A percentile compares a stretch with the other conserved stretches of the same genome.
These are phyloP conservation scores for Gobionotothen gibberifrons DNA, from an alignment of 2,797 vertebrate genomes.

Conservation along the genomic window DNA sequence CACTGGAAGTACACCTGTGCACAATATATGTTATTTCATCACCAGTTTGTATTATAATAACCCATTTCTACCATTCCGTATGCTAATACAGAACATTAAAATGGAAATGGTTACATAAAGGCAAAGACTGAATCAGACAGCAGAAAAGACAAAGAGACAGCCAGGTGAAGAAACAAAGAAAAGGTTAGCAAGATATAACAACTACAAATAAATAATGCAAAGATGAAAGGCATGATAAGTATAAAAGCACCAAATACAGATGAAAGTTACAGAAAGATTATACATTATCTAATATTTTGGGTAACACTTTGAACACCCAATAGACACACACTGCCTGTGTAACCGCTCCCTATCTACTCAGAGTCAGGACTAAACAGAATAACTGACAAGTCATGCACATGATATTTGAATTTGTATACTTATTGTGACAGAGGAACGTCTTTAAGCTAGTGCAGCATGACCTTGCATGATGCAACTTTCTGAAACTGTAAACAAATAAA, in stretches of 20 bases:
- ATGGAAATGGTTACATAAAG: slow-evolving; percentile 2
- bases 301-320: not conserved
- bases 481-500: not conserved
- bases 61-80: too few species aligned
- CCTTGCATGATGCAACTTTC: not conserved
- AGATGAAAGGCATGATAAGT: slow-evolving; percentile 6
- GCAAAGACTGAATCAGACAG: slow-evolving; percentile 13
- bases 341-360: too few species aligned
- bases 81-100: not conserved
- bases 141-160: slow-evolving; percentile 12
- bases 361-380: not conserved
- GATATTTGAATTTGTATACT: not conserved
- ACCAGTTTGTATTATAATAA: not conserved
- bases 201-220: not conserved
- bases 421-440: not conserved
- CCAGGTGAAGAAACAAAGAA: slow-evolving; percentile 13
- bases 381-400: not conserved
- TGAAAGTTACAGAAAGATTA: not conserved
- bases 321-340: too few species aligned
- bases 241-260: not conserved
- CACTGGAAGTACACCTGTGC: not conserved
- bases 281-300: not conserved
- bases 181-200: slow-evolving; percentile 16
- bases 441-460: not conserved
- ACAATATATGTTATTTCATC: too few species aligned